phyloP scores from a whole-genome alignment of 2,113 vertebrate species.

The Bubo blakistoni region DNA sequence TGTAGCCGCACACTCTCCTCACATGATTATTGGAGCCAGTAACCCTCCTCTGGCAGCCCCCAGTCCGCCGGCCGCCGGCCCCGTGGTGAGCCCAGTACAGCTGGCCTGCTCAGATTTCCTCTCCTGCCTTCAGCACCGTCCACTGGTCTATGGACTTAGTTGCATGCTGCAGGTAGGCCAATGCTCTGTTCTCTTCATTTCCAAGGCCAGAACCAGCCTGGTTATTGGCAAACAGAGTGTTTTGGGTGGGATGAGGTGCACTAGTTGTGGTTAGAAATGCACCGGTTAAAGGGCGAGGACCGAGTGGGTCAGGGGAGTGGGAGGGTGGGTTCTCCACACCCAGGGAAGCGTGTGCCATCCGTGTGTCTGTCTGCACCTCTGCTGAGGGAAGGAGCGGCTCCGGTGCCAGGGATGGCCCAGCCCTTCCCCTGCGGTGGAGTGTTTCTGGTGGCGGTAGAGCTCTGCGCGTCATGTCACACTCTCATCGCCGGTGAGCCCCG shows the following conservation, averaged over 20 bases:
- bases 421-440: neutral
- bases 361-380: neutral
- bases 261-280: neutral
- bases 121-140: constrained; percentile 73
- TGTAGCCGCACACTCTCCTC: constrained; percentile 65
- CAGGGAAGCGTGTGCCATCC: neutral
- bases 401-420: neutral
- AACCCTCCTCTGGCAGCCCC: constrained; percentile 58
- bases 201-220: neutral
- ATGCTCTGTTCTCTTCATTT: neutral
- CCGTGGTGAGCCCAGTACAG: constrained; percentile 58
- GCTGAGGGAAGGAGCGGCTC: neutral
- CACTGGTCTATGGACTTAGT: constrained; percentile 76
- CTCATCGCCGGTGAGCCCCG: neutral
- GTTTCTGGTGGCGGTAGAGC: neutral
- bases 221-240: neutral
- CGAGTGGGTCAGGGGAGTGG: neutral
- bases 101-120: constrained; percentile 70
- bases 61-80: constrained; percentile 40
- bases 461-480: accelerated
- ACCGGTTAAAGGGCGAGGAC: neutral
- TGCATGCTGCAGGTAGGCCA: constrained; percentile 77
- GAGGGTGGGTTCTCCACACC: neutral
- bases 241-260: neutral
- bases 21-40: constrained; percentile 64